phyloP scores from a whole-genome alignment of 1,140 invertebrate species.

The Apis dorsata region DNA sequence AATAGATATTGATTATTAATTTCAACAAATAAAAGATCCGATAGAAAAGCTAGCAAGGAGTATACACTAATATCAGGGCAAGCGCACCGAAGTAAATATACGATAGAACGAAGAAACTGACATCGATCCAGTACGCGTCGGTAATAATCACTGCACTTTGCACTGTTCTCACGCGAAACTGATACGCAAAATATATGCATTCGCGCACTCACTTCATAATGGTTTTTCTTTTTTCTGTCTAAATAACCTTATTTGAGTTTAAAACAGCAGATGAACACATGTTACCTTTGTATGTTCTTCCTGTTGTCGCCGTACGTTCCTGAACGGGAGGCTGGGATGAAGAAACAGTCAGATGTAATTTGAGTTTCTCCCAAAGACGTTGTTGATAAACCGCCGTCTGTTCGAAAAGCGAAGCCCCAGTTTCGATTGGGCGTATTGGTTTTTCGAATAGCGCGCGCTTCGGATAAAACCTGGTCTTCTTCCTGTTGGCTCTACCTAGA shows the following conservation, averaged over 20 bases:
- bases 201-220: neutral
- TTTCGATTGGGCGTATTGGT: constrained; percentile 47
- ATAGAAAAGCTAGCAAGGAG: neutral
- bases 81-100: constrained; percentile 45
- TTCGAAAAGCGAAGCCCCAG: constrained; percentile 61
- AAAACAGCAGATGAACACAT: neutral
- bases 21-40: constrained; percentile 14
- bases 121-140: constrained; percentile 45
- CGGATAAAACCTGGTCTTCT: constrained; percentile 46
- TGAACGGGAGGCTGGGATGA: constrained; percentile 56
- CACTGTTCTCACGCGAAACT: constrained; percentile 51
- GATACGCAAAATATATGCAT: constrained; percentile 31
- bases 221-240: neutral
- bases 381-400: constrained; percentile 66
- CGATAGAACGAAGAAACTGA: constrained; percentile 29
- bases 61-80: constrained; percentile 22
- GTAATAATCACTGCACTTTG: constrained; percentile 67
- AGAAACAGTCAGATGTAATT: constrained; percentile 51
- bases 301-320: constrained; percentile 67
- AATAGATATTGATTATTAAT: neutral
- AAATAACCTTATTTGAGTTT: neutral
- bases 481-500: constrained; percentile 33
- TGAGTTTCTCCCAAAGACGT: constrained; percentile 64
- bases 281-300: constrained; percentile 52
- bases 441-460: constrained; percentile 62